Base-by-base conservation (phyloP, 2,797 vertebrate species). In the Agapornis canus region DNA sequence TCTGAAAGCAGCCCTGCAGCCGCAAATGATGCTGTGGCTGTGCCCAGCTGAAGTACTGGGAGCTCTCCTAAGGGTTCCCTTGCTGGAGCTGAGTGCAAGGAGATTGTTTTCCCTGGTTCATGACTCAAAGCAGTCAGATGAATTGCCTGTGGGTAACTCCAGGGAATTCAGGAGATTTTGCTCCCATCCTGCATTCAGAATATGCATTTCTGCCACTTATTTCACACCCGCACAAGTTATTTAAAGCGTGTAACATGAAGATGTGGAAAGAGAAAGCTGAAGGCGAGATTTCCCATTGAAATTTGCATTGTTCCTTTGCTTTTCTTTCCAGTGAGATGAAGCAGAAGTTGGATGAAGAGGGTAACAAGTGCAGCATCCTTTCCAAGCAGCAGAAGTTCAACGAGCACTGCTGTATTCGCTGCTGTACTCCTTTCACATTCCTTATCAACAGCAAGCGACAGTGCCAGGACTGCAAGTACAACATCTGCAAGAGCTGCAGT, bases 351-450 rank as follows among this genome's bases (percentile, higher is more conserved):
- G 98, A 98, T 31, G 99, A 99, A 97, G 99, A 99, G 96, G 98
- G 98, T 94, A 99, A 98, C 98, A 99, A 98, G 97, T 99, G 99
- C 97, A 98, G 98, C 96, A 98, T 99, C 97, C 98, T 99, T 85
- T 98, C 98, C 65, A 99, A 98, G 97, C 99, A 99, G 98, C 98
- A 98, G 91, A 98, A 98, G 96, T 99, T 99, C 94, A 99, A 99
- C 27, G 98, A 99, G 95, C 99, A 98, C 96, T 99, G 99, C 98
- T 99, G 99, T 89, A 99, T 99, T 97, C 99, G 99, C 95, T 99
- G 99, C 98, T 99, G 99, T 45, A 94, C 98, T 18, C 99, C 99
- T 86, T 99, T 99, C 98, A 99, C 99, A 23, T 99, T 99, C 96
- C 98, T 99, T 37, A 98, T 99, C 97, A 99, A 99, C 97, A 98